These are phyloP conservation scores for Torymus tubicola DNA, from an alignment of 2,888 invertebrate genomes.

Conservation along the genomic window DNA sequence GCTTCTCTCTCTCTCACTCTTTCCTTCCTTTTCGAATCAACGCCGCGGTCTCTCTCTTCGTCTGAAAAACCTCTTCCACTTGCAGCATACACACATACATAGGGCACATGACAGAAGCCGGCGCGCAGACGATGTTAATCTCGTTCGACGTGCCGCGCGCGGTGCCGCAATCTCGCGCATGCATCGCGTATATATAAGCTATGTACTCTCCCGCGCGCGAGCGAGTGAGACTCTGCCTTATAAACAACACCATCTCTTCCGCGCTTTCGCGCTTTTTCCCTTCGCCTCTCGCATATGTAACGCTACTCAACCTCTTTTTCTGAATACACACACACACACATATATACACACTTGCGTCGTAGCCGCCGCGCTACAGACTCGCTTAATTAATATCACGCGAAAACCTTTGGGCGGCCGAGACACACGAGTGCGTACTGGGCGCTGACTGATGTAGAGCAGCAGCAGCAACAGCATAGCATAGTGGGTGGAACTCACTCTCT, in stretches of 20 bases:
- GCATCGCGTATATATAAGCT: slow-evolving; percentile 63
- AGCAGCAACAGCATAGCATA: slow-evolving; percentile 5
- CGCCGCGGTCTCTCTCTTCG: background rate
- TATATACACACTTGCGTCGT: background rate
- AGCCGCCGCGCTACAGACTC: slow-evolving; percentile 60
- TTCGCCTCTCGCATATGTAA: slow-evolving; percentile 15
- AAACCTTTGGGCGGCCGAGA: background rate
- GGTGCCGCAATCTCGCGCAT: slow-evolving; percentile 66
- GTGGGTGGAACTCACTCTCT: background rate
- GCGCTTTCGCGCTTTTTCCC: slow-evolving; percentile 68
- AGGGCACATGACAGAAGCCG: slow-evolving; percentile 33
- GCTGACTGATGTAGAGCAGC: slow-evolving; percentile 53
- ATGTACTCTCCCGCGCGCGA: slow-evolving; percentile 32
- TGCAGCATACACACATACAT: background rate
- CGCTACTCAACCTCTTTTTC: slow-evolving; percentile 24
- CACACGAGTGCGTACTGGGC: background rate
- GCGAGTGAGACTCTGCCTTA: slow-evolving; percentile 65
- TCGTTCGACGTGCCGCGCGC: slow-evolving; percentile 55
- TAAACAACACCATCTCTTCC: slow-evolving; percentile 75
- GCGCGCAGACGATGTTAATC: slow-evolving; percentile 48
- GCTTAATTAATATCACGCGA: slow-evolving; percentile 76
- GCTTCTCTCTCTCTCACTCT: too few species aligned
- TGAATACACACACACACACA: slow-evolving; percentile 11
- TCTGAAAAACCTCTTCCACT: too few species aligned
- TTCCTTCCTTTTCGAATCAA: slow-evolving; percentile 5